Percentiles rank a stretch among this genome's conserved stretches.
These are phyloP conservation scores for Onthophagus taurus DNA, from an alignment of 1,140 invertebrate species.

Conservation along the genomic window DNA sequence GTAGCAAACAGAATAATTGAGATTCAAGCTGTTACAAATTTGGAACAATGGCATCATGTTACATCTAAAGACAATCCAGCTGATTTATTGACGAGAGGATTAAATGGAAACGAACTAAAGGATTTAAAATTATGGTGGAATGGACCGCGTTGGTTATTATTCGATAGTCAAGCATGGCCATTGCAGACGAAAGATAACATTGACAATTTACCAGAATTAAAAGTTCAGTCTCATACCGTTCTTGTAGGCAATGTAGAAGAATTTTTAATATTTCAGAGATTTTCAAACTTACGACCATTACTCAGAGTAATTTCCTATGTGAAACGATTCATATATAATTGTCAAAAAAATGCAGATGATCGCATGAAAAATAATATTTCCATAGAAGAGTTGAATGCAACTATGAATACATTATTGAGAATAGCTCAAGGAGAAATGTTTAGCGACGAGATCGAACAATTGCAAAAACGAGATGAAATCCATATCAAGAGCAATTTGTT, in stretches of 20 bases:
- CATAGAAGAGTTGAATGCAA: too few species aligned
- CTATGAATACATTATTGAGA: too few species aligned
- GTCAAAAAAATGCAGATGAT: background rate
- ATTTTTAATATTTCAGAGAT: conserved; percentile 1
- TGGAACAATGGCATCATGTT: conserved; percentile 25
- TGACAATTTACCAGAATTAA: conserved; percentile 4
- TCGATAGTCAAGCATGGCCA: background rate
- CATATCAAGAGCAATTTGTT: too few species aligned
- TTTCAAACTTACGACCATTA: background rate
- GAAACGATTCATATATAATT: conserved; percentile 4
- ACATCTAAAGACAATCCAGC: conserved; percentile 6
- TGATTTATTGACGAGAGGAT: conserved; percentile 1
- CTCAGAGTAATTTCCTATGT: background rate
- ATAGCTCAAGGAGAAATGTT: too few species aligned
- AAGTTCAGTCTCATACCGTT: background rate
- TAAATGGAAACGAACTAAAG: background rate
- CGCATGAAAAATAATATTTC: too few species aligned
- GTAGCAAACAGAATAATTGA: conserved; percentile 34
- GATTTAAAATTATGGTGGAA: conserved; percentile 4
- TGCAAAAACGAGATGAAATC: too few species aligned
- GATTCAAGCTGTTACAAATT: conserved; percentile 23
- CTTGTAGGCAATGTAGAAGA: background rate
- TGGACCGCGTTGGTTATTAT: background rate
- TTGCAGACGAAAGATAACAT: background rate
- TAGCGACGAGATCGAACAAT: too few species aligned